Percentiles rank a stretch among this genome's conserved stretches.
Evolutionary conservation across 2,888 invertebrate genomes (phyloP).

Genomic region (Chirona hameri): DNA sequence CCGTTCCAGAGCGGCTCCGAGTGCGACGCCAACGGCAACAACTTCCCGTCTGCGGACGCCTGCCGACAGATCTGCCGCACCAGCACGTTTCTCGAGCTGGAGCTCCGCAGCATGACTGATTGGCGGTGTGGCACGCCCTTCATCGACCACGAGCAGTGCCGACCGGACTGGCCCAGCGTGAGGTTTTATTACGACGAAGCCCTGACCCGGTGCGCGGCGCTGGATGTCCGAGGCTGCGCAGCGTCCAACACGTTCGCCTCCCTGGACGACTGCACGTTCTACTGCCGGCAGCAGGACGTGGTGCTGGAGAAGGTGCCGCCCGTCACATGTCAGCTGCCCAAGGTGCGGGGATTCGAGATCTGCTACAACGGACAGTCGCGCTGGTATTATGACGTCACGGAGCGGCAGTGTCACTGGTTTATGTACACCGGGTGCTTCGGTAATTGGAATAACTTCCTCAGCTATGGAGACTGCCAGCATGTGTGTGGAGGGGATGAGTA

Average conservation of each 20-base stretch:
- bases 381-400: conserved; percentile 45
- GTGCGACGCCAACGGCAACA: conserved; percentile 46
- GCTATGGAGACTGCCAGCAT: conserved; percentile 42
- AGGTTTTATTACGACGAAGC: neutral
- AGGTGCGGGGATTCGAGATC: conserved; percentile 28
- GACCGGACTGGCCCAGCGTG: neutral
- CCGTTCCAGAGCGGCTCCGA: conserved; percentile 47
- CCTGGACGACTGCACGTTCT: conserved; percentile 12
- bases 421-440: conserved; percentile 48
- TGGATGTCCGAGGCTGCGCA: neutral
- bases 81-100: neutral
- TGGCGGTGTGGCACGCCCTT: neutral
- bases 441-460: conserved; percentile 45
- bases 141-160: neutral
- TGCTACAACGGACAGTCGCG: conserved; percentile 43
- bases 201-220: neutral
- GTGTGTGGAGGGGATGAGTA: conserved; percentile 41
- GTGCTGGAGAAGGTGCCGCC: neutral
- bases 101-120: neutral
- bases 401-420: conserved; percentile 46
- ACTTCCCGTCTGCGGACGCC: conserved; percentile 43
- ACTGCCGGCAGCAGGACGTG: neutral
- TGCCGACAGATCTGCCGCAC: conserved; percentile 38
- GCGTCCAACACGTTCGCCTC: neutral
- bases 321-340: neutral